A percentile compares a stretch with the other conserved stretches of the same genome.
Evolutionary conservation across 2,797 vertebrate genomes (phyloP).

Genomic region (Fistularia commersonii): DNA sequence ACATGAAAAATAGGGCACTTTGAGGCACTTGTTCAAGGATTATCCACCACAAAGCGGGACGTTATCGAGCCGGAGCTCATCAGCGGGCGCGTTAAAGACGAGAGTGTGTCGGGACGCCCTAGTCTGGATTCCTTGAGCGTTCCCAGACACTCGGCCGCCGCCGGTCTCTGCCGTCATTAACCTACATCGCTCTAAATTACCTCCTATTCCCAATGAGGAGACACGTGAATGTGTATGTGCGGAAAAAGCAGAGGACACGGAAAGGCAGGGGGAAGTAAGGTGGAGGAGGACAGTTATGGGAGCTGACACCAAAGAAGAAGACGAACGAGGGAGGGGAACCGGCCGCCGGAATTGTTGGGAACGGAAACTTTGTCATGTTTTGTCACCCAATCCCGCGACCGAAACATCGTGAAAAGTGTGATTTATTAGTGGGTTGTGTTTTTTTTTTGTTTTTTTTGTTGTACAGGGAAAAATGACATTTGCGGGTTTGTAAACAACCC

Average conservation of each 20-base stretch:
- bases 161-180: constrained; percentile 69
- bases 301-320: constrained; percentile 50
- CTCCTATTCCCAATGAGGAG: constrained; percentile 57
- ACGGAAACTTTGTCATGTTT: constrained; percentile 65
- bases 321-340: constrained; percentile 29
- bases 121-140: constrained; percentile 51
- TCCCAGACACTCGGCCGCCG: constrained; percentile 57
- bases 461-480: constrained; percentile 56
- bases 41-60: constrained; percentile 29
- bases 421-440: constrained; percentile 61
- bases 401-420: constrained; percentile 59
- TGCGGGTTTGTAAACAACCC: constrained; percentile 45
- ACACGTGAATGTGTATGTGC: constrained; percentile 18
- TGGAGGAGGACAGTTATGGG: constrained; percentile 58
- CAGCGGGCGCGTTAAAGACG: too few species aligned
- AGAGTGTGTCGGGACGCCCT: too few species aligned
- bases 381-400: constrained; percentile 47
- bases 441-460: too few species aligned
- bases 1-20: constrained; percentile 23
- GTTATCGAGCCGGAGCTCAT: too few species aligned
- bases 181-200: constrained; percentile 69
- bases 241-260: constrained; percentile 25
- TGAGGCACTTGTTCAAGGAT: constrained; percentile 7
- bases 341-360: constrained; percentile 51
- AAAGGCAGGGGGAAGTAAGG: too few species aligned